Base-by-base conservation (phyloP, 1,140 invertebrate genomes). In the Cherax destructor region DNA sequence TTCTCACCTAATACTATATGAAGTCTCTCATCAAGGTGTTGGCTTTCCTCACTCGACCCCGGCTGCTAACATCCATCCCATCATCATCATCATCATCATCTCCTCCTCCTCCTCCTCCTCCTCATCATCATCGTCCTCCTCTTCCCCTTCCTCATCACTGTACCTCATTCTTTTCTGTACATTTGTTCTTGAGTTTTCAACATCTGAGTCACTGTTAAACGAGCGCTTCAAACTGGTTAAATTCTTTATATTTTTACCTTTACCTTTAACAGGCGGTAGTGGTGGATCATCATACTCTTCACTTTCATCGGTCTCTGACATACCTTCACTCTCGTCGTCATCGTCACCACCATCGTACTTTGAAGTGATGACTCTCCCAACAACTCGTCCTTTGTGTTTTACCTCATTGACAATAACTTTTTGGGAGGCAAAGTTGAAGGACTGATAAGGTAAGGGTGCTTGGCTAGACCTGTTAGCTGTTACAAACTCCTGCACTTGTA, bases 11-110 rank as follows among this genome's bases (percentile, higher is more conserved):
- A 92, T 92, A 92, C 92, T 88, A 93, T 84, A 93, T 93, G 74
- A 92, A 93, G 78, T 93, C 92, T 81, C 83, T 92, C 92, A 93
- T 93, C 16, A 91, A 49, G 56, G 88, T 92, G 69, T 92, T 93
- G n/a, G 92, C 92, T 89, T 92, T 92, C 30, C 93, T 91, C 18
- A 93, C 92, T 83, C 93, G 79, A 41, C 93, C 93, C 13, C 93
- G 86, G 52, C 93, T 93, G 76, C 93, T 93, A 4, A 93, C 92
- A 85, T 91, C 91, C 30, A 92, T 50, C 30, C 86, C 91, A 52
- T 91, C 88, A 52, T 88, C 72, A 59, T 89, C 87, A 10, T 92
- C 93, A 9, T 88, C 86, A 69, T 88, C 61, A 21, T 88, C 79
- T 65, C 61, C 13, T 65, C 61, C 2, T 65, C 61, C 7, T 80